A percentile compares a stretch with the other conserved stretches of the same genome.
These are phyloP conservation scores for Drosophila nebulosa DNA, from an alignment of 1,140 invertebrate species.

Conservation along the genomic window DNA sequence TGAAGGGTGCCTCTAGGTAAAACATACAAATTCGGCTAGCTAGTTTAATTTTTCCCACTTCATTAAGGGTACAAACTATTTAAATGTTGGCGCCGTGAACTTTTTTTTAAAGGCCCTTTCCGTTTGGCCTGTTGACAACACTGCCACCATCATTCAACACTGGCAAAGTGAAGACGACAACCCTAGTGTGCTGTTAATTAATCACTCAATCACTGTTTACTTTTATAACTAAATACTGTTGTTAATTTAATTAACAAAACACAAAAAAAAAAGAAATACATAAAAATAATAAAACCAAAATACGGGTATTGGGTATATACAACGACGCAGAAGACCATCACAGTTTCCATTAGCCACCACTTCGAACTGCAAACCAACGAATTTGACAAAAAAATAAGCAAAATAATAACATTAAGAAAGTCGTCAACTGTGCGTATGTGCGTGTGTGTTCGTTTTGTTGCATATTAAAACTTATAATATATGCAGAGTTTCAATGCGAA, in stretches of 20 bases:
- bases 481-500: constrained; percentile 8
- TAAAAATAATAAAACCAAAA: neutral
- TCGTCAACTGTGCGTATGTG: constrained; percentile 1
- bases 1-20: too few relatives aligned
- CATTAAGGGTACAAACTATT: too few relatives aligned
- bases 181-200: constrained; percentile 33
- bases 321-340: neutral
- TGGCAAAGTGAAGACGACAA: neutral
- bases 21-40: too few relatives aligned
- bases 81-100: neutral
- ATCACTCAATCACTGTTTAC: constrained; percentile 56
- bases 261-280: neutral
- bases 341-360: neutral
- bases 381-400: neutral
- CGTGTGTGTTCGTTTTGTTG: constrained; percentile 27
- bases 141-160: neutral
- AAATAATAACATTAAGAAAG: constrained; percentile 27
- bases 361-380: too few relatives aligned
- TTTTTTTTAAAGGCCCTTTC: neutral
- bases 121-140: neutral
- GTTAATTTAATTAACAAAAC: constrained; percentile 45
- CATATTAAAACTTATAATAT: constrained; percentile 30
- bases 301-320: neutral
- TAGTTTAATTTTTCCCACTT: too few relatives aligned
- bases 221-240: constrained; percentile 43